Percentiles rank a stretch among this genome's conserved stretches.
phyloP scores from a whole-genome alignment of 2,888 invertebrate genomes.

The Thecophora atra region DNA sequence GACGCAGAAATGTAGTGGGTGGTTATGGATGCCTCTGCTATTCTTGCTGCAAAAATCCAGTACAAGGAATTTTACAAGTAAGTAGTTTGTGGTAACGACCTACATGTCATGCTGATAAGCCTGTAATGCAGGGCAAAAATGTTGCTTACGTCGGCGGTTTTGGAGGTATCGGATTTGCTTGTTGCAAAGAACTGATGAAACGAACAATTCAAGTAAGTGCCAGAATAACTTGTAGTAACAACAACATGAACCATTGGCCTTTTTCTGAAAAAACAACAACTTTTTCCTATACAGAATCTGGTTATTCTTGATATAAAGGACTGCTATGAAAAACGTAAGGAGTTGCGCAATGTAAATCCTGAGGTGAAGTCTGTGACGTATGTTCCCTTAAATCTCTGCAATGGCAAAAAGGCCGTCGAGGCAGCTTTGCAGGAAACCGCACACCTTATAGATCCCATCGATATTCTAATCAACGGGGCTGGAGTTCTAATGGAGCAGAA shows the following conservation, averaged over 20 bases:
- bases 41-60: too few species aligned
- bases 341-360: neutral
- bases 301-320: slow-evolving; percentile 56
- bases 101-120: too few species aligned
- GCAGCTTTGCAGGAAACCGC: slow-evolving; percentile 50
- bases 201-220: slow-evolving; percentile 44
- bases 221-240: neutral
- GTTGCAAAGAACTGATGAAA: slow-evolving; percentile 36
- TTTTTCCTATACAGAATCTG: slow-evolving; percentile 44
- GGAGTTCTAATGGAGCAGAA: slow-evolving; percentile 57
- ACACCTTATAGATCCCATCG: slow-evolving; percentile 50
- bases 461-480: slow-evolving; percentile 60
- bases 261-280: neutral
- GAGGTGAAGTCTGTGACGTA: neutral
- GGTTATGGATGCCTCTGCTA: too few species aligned
- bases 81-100: too few species aligned
- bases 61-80: too few species aligned
- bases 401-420: slow-evolving; percentile 51
- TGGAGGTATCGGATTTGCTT: slow-evolving; percentile 48
- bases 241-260: neutral
- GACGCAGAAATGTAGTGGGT: too few species aligned
- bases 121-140: slow-evolving; percentile 46
- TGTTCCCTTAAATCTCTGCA: slow-evolving; percentile 3
- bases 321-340: slow-evolving; percentile 40
- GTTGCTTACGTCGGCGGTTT: slow-evolving; percentile 49